Evolutionary conservation across 2,113 vertebrate genomes (phyloP), one percentile per base, ranked within the genome.

Genomic region (Paradisaea rubra): DNA sequence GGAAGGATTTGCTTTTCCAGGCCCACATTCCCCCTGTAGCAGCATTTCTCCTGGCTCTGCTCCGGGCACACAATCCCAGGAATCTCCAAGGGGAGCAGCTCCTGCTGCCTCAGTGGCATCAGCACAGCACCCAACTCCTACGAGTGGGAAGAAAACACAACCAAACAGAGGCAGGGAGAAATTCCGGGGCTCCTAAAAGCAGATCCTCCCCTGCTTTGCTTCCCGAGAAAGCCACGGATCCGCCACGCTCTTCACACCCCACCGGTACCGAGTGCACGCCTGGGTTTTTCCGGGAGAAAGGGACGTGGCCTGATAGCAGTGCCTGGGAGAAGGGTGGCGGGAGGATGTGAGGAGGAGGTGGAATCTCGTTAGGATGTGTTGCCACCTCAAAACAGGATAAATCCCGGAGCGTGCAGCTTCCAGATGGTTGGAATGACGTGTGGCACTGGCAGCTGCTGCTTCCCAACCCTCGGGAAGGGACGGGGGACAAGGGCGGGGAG

Each of bases 21-120:
- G 4, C 23, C 35, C 59, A 22, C 24, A 1, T 0, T 0, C 0
- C 2, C 18, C 16, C 41, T 1, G 1, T 17, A 57, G n/a, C 17
- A 71, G 42, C n/a, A 13, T n/a, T 60, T 50, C 8, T 0, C 41
- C 74, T 5, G 11, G 8, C 25, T 56, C 44, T 25, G 45, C 66
- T 57, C 37, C 0, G 2, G 39, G 20, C 2, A 5, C 11, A 3
- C 11, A 14, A 21, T 30, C 88, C 44, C 7, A 0, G 71, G 60
- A 80, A 59, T 15, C 42, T n/a, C 90, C 72, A 4, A 71, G 21
- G 39, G 78, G 68, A 68, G 31, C 15, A 72, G 27, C 57, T 66
- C 17, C 61, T 41, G 41, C 71, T 30, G 66, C 49, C 83, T 76
- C 66, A 8, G 61, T 20, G 63, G 42, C 76, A 71, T 49, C 90